Evolutionary conservation across 2,113 vertebrate species (phyloP), one percentile per base, ranked within the genome.

Genomic region (Haplochromis vanheusdeni): DNA sequence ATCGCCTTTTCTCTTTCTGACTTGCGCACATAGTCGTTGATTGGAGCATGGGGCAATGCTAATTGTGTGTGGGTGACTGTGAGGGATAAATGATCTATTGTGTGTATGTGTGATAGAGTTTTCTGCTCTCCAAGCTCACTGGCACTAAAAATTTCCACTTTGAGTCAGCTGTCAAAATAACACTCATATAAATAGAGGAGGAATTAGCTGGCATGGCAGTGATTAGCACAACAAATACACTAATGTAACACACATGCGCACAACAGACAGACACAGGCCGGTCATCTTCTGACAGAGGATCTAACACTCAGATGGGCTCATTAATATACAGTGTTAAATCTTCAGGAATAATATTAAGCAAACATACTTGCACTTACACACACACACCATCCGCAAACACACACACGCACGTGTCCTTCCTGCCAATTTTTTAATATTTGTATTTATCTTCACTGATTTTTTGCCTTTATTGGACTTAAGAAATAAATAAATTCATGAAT

Each of bases 111-210:
- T 62, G 60, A 40, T 52, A 28, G 42, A 55, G 56, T 60, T 81
- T 85, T 81, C 45, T 79, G 81, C 37, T 84, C 81, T 80, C 42
- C 73, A 51, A 45, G 80, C 87, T 77, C 73, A 79, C 85, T 84
- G 86, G 80, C 89, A 83, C 40, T 10, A 33, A 91, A 82, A 87
- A 89, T 93, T 92, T 94, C 91, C 91, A 82, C 85, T 86, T 88
- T 86, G 88, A 77, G 81, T 93, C 95, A 95, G 94, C 93, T 95
- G 94, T 92, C 89, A 90, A 92, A 94, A 93, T 93, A 93, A 55
- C 55, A 89, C 85, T 82, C 79, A 37, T 91, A 94, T 90, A 93
- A 91, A 95, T 93, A 93, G 93, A 87, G 85, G 42, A 73, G 56
- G 90, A 94, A 90, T 93, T 91, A 94, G 84, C 85, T 91, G 87